Base-by-base conservation (phyloP, 2,113 vertebrate genomes). In the Elaphurus davidianus region DNA sequence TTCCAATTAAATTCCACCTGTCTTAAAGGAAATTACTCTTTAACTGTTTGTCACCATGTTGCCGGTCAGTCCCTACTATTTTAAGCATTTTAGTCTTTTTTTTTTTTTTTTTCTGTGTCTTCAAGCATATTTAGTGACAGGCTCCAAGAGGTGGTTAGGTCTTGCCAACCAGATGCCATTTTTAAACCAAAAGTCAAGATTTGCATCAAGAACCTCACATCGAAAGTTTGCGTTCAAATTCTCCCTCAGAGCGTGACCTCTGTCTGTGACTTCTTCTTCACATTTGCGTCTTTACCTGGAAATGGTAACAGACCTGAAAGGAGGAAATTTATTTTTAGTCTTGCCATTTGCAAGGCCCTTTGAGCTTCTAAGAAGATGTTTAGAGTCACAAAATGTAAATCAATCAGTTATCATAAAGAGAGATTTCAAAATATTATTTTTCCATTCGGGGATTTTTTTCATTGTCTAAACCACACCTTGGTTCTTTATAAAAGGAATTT, bases 381-480 rank as follows among this genome's bases (percentile, higher is more conserved):
- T 94, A 93, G 57, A 87, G 89, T 91, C 67, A 76, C 60, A 87
- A 93, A 97, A 59, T 87, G 27, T 59, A 89, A 91, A 92, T 90
- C 54, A n/a, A 76, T 90, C 52, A 45, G 76, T 87, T 79, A 90
- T 94, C 57, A 30, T 79, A 59, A 91, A 79, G 47, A 92, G 79
- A 83, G 62, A 79, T 91, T 92, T 96, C 85, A 93, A 82, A 83
- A 54, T 74, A 91, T 94, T 84, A 59, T 94, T 83, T 97, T 96
- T 93, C 92, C 94, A 84, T 67, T 91, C 40, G 17, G 45, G 62
- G 19, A 40, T 74, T 86, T 93, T 93, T 94, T 95, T 90, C 82
- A 87, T 67, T 94, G n/a, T 95, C 97, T 97, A 96, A 98, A 96
- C 79, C 94, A 98, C 83, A 97, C 98, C 98, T 97, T 97, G 52